A percentile compares a stretch with the other conserved stretches of the same genome.
Conservation (phyloP, 64 coral and sea anemone genomes). For the Montipora efflorescens region DNA sequence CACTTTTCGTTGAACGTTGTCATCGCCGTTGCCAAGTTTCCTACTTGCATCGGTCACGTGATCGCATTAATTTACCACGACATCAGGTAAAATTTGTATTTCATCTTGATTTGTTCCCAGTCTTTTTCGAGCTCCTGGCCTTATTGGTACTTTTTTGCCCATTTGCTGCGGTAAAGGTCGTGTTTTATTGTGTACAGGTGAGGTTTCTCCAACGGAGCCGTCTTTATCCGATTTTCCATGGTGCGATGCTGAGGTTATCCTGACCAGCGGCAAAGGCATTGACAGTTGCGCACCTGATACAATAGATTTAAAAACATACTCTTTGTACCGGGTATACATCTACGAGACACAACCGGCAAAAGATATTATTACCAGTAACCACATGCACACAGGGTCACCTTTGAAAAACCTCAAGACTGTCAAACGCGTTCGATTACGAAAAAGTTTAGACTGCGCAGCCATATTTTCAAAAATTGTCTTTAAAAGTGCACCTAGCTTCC, state of each 20-base stretch:
- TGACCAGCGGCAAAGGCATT: slow-evolving; percentile 91
- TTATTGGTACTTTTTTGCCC: slow-evolving; percentile 28
- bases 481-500: no score
- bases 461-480: no score
- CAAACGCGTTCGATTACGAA: no score
- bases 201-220: slow-evolving; percentile 42
- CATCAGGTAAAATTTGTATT: slow-evolving; percentile 46
- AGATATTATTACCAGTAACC: no score
- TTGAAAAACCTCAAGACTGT: no score
- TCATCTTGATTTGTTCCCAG: slow-evolving; percentile 34
- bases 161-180: background rate
- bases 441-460: no score
- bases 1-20: no score
- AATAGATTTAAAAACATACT: background rate
- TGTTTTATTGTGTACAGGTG: slow-evolving; percentile 28
- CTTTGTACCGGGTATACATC: background rate
- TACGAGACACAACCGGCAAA: background rate
- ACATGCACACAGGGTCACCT: no score
- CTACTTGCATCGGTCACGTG: background rate
- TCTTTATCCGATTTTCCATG: slow-evolving; percentile 65
- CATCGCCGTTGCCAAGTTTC: no score
- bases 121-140: slow-evolving; percentile 38
- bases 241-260: slow-evolving; percentile 92
- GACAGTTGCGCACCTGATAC: slow-evolving; percentile 77
- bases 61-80: slow-evolving; percentile 49